Conservation (phyloP, 1,140 invertebrate genomes). For the Bombyx mandarina region DNA sequence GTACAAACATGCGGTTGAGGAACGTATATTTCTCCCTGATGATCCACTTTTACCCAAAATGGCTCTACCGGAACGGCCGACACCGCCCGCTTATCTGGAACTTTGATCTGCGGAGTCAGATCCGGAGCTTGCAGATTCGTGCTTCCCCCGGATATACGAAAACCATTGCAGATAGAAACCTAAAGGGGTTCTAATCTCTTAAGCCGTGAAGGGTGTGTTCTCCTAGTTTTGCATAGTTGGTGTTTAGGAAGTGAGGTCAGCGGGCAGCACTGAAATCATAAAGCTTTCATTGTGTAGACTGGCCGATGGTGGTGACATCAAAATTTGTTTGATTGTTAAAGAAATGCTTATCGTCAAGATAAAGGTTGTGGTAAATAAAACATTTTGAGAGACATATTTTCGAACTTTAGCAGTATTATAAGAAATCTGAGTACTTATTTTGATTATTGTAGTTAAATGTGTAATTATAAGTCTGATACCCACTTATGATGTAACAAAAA, state of each 20-base stretch:
- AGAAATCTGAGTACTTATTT: conserved; percentile 41
- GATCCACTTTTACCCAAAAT: conserved; percentile 45
- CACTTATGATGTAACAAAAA: conserved; percentile 24
- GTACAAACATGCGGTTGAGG: conserved; percentile 72
- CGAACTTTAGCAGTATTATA: conserved; percentile 53
- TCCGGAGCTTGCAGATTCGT: conserved; percentile 52
- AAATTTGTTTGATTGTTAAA: conserved; percentile 51
- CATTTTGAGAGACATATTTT: conserved; percentile 66
- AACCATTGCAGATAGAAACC: conserved; percentile 30
- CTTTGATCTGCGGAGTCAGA: conserved; percentile 66
- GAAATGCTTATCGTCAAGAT: conserved; percentile 52
- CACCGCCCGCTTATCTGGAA: conserved; percentile 57
- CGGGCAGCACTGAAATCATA: background rate
- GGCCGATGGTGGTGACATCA: conserved; percentile 14
- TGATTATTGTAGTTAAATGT: conserved; percentile 39
- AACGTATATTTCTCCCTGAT: conserved; percentile 72
- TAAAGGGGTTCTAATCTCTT: background rate
- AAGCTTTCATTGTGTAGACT: conserved; percentile 35
- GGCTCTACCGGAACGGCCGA: conserved; percentile 48
- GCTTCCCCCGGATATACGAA: conserved; percentile 34
- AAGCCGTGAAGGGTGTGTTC: conserved; percentile 19
- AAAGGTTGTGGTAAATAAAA: conserved; percentile 64
- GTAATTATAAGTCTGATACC: conserved; percentile 39
- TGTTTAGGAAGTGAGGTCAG: conserved; percentile 18
- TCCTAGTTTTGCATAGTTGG: conserved; percentile 24